phyloP scores from a whole-genome alignment of 2,888 invertebrate species.

The Prostheceraeus crozeri region DNA sequence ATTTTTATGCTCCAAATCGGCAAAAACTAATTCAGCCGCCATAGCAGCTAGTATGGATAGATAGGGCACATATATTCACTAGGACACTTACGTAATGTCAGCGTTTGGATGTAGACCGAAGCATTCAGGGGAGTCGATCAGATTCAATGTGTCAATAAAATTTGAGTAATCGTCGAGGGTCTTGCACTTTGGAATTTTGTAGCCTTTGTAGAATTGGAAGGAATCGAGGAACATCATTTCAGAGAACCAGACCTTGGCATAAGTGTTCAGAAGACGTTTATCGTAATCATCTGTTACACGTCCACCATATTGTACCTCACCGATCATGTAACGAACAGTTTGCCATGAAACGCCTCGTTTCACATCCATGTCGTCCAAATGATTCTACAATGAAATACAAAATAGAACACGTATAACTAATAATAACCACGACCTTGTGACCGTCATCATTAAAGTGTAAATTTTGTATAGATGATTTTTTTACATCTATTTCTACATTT shows the following conservation, averaged over 20 bases:
- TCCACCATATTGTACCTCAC: constrained; percentile 76
- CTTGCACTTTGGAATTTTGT: constrained; percentile 77
- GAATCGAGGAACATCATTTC: constrained; percentile 75
- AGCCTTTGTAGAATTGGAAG: constrained; percentile 81
- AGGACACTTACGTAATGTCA: constrained; percentile 77
- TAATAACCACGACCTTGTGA: too few relatives aligned
- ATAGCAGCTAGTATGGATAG: too few relatives aligned
- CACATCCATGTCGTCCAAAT: constrained; percentile 42
- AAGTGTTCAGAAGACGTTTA: constrained; percentile 80
- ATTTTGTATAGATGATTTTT: too few relatives aligned
- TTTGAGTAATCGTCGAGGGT: constrained; percentile 62
- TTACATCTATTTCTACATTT: too few relatives aligned
- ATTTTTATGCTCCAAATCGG: too few relatives aligned
- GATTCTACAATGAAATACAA: too few relatives aligned
- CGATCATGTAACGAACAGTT: constrained; percentile 91
- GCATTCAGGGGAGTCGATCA: constrained; percentile 77
- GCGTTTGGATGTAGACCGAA: constrained; percentile 93
- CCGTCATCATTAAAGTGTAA: too few relatives aligned
- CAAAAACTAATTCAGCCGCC: too few relatives aligned
- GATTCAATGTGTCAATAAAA: constrained; percentile 70
- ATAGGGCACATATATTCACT: too few relatives aligned
- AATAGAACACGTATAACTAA: too few relatives aligned
- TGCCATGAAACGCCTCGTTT: constrained; percentile 82
- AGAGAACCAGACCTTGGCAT: constrained; percentile 84
- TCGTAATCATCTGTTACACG: constrained; percentile 94